Percentiles rank a stretch among this genome's conserved stretches.
Evolutionary conservation across 2,888 invertebrate genomes (phyloP).

Genomic region (Disparrhopalites patrizii): DNA sequence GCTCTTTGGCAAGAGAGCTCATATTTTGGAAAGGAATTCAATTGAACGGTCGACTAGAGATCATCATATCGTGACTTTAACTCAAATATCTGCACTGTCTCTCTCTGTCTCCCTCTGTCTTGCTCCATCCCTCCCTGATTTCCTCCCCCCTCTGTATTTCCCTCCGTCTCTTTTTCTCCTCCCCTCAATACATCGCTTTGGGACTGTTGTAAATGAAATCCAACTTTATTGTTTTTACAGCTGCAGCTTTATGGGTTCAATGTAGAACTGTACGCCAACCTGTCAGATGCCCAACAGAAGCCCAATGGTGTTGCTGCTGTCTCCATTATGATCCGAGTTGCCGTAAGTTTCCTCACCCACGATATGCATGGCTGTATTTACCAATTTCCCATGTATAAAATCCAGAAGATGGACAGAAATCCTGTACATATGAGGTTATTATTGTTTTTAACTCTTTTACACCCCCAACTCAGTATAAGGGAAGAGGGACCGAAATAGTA

Average conservation of each 20-base stretch:
- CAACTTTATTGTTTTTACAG: slow-evolving; percentile 57
- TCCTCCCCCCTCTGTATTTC: background rate
- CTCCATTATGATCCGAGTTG: slow-evolving; percentile 88
- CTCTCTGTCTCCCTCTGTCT: background rate
- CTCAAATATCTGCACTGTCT: slow-evolving; percentile 7
- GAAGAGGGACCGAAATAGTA: background rate
- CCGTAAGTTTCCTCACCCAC: slow-evolving; percentile 16
- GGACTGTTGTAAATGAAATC: slow-evolving; percentile 28
- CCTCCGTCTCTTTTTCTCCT: slow-evolving; percentile 1
- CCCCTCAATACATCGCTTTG: background rate
- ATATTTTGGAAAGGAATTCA: slow-evolving; percentile 36
- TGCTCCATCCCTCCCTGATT: no score
- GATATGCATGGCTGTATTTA: no score
- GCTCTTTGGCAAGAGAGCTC: slow-evolving; percentile 20
- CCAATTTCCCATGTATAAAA: background rate
- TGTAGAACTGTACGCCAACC: slow-evolving; percentile 92
- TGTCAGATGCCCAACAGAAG: slow-evolving; percentile 92
- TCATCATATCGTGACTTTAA: slow-evolving; percentile 9
- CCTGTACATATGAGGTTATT: no score
- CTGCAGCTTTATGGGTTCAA: slow-evolving; percentile 96
- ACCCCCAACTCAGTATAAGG: no score
- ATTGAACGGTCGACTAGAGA: slow-evolving; percentile 27
- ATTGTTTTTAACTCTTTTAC: no score
- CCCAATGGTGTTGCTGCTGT: slow-evolving; percentile 96
- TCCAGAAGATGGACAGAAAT: no score